A percentile compares a stretch with the other conserved stretches of the same genome.
Evolutionary conservation across 2,113 vertebrate species (phyloP).

Genomic region (Tinamus guttatus): DNA sequence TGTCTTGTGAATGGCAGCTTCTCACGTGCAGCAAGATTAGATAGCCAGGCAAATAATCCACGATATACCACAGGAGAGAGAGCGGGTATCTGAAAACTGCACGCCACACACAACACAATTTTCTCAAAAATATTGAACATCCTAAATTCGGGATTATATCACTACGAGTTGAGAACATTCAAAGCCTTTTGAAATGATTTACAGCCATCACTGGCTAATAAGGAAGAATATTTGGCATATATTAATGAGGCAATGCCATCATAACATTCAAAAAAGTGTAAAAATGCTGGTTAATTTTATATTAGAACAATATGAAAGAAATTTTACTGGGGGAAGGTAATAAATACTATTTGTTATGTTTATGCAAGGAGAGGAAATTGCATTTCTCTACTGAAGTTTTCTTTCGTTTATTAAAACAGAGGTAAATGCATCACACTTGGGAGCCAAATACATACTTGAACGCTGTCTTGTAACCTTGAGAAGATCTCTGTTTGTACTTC

Average conservation of each 20-base stretch:
- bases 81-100: background rate
- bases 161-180: background rate
- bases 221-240: background rate
- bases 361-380: background rate
- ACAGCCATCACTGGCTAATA: background rate
- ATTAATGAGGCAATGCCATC: background rate
- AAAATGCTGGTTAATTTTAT: background rate
- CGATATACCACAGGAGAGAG: background rate
- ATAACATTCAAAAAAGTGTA: background rate
- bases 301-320: background rate
- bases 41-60: accelerated
- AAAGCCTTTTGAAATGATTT: background rate
- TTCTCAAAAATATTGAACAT: background rate
- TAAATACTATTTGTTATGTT: background rate
- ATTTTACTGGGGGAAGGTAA: background rate
- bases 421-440: background rate
- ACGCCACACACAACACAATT: background rate
- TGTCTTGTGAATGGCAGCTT: background rate
- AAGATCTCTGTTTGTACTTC: background rate
- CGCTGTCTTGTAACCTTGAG: background rate
- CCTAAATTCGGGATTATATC: background rate
- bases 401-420: background rate
- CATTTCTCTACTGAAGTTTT: background rate
- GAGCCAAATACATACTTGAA: background rate
- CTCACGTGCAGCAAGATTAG: slow-evolving; percentile 24